phyloP scores from a whole-genome alignment of 1,140 invertebrate genomes.

The Magallana ariakensis region DNA sequence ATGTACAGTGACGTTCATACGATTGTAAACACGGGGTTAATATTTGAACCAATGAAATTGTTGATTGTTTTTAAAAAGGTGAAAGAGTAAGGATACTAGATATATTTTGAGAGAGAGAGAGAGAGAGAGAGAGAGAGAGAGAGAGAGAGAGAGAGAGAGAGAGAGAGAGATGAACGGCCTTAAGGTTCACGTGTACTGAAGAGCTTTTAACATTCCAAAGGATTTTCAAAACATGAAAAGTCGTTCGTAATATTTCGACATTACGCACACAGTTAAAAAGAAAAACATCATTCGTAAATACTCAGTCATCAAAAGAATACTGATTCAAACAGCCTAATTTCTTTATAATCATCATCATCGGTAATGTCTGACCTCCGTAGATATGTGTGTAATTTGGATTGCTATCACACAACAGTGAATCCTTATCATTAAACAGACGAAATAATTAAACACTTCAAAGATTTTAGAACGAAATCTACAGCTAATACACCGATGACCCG shows the following conservation, averaged over 20 bases:
- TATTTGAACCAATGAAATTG: no score
- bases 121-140: no score
- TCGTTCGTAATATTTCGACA: background rate
- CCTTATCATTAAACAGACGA: conserved; percentile 31
- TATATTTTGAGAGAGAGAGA: no score
- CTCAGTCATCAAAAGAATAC: background rate
- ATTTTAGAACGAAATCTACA: background rate
- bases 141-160: no score
- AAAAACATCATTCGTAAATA: conserved; percentile 3
- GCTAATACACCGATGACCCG: conserved; percentile 11
- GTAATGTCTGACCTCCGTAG: background rate
- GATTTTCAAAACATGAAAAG: no score
- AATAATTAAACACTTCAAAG: conserved; percentile 37
- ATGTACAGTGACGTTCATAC: background rate
- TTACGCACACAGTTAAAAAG: background rate
- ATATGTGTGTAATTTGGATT: conserved; percentile 16
- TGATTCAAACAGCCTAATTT: background rate
- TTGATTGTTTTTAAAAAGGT: no score
- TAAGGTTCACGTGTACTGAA: no score
- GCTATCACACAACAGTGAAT: conserved; percentile 11
- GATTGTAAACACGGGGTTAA: background rate
- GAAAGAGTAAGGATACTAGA: no score
- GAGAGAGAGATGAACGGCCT: no score
- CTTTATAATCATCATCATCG: background rate
- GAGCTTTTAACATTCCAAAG: no score